Conservation (phyloP, 2,797 vertebrate species). For the Garrulus glandarius region DNA sequence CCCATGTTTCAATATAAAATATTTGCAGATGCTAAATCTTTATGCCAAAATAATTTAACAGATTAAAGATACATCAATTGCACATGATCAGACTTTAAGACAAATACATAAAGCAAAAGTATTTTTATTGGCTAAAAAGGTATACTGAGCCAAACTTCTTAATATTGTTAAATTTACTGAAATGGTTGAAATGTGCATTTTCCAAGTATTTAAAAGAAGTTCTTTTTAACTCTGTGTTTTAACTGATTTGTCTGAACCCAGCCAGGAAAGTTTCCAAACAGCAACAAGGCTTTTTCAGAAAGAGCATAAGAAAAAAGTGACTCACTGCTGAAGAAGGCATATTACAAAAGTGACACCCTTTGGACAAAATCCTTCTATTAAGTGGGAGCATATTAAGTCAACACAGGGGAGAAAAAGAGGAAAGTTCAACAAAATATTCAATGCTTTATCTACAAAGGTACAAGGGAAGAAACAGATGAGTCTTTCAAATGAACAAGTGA, state of each 20-base stretch:
- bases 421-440: neutral
- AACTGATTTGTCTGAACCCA: neutral
- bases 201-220: neutral
- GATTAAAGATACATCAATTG: slow-evolving; percentile 35
- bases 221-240: neutral
- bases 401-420: neutral
- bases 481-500: neutral
- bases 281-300: neutral
- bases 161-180: neutral
- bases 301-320: neutral
- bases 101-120: neutral
- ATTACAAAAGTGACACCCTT: neutral
- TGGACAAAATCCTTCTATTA: slow-evolving; percentile 10
- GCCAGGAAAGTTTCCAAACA: slow-evolving; percentile 1
- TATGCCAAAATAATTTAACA: slow-evolving; percentile 47
- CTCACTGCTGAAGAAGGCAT: neutral
- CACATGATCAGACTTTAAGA: slow-evolving; percentile 13
- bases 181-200: neutral
- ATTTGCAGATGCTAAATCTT: slow-evolving; percentile 57
- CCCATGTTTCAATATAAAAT: slow-evolving; percentile 45
- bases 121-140: neutral
- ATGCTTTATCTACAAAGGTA: neutral
- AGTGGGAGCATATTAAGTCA: neutral
- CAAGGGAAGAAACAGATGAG: neutral
- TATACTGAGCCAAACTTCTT: neutral